Evolutionary conservation across 2,888 invertebrate genomes (phyloP).

Genomic region (Cataglyphis albicans): DNA sequence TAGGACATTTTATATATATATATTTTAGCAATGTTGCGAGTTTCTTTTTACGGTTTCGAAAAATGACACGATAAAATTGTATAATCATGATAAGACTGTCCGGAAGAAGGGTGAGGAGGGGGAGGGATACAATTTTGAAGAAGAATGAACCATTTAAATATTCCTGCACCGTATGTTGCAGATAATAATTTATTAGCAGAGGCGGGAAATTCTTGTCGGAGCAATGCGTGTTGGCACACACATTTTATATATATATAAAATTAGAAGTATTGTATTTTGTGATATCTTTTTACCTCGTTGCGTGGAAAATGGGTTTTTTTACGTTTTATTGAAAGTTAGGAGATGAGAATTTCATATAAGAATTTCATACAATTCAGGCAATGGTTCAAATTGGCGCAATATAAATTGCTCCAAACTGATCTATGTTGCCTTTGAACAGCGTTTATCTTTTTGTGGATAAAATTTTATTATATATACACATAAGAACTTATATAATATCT

Average conservation of each 20-base stretch:
- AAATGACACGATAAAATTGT: constrained; percentile 23
- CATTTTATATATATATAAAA: not conserved
- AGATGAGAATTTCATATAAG: not conserved
- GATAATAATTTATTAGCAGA: not conserved
- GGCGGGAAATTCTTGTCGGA: constrained; percentile 2
- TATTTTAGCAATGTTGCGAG: not conserved
- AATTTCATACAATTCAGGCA: not conserved
- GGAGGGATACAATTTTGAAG: not conserved
- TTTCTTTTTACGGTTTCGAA: constrained; percentile 8
- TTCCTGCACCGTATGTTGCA: not conserved
- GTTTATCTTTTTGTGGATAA: not conserved
- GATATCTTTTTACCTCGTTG: constrained; percentile 43
- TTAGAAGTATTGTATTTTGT: constrained; percentile 30
- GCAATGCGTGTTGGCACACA: not conserved
- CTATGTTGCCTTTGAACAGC: not conserved
- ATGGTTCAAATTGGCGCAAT: not conserved
- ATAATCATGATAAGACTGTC: constrained; percentile 34
- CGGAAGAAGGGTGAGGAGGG: too few relatives aligned
- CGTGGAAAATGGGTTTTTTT: constrained; percentile 14
- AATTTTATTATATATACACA: constrained; percentile 9
- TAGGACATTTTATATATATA: not conserved
- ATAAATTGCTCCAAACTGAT: not conserved
- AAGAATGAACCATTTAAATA: constrained; percentile 16
- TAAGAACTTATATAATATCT: constrained; percentile 21
- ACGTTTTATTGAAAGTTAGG: not conserved